phyloP scores from a whole-genome alignment of 2,113 vertebrate genomes.

The Amphiprion ocellaris region DNA sequence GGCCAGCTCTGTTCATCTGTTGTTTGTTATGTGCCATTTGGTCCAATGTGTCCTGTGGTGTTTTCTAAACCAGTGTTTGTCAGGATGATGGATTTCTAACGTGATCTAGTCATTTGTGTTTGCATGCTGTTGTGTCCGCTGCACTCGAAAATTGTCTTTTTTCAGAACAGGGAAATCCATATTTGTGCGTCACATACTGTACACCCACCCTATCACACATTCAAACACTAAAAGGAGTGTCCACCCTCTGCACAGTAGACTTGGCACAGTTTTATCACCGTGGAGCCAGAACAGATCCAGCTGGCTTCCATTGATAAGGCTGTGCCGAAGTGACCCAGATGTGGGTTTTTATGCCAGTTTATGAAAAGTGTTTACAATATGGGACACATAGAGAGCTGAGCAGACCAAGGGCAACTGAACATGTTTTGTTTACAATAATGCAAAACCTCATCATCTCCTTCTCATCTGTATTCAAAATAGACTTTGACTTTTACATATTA shows the following conservation, averaged over 20 bases:
- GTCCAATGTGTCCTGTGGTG: background rate
- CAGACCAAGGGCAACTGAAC: background rate
- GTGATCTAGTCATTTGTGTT: background rate
- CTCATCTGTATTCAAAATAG: too few species aligned
- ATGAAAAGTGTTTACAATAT: constrained; percentile 45
- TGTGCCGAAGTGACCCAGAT: constrained; percentile 8
- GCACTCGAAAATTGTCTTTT: background rate
- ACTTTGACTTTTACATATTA: too few species aligned
- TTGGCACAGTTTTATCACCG: constrained; percentile 62
- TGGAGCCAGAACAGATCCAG: constrained; percentile 64
- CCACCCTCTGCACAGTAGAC: constrained; percentile 53
- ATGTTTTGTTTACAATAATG: background rate
- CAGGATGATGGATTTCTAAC: constrained; percentile 6
- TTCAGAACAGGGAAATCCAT: constrained; percentile 42
- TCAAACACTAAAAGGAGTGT: constrained; percentile 35
- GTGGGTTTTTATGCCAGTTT: constrained; percentile 31
- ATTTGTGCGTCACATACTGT: constrained; percentile 23
- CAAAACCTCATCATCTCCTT: too few species aligned
- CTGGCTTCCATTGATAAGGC: constrained; percentile 71
- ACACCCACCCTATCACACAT: constrained; percentile 40
- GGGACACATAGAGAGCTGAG: background rate
- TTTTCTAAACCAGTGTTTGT: constrained; percentile 5
- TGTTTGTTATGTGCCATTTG: background rate
- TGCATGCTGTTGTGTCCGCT: constrained; percentile 55
- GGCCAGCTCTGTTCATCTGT: background rate